Conservation (phyloP, 2,113 vertebrate genomes). For the Istiophorus platypterus region DNA sequence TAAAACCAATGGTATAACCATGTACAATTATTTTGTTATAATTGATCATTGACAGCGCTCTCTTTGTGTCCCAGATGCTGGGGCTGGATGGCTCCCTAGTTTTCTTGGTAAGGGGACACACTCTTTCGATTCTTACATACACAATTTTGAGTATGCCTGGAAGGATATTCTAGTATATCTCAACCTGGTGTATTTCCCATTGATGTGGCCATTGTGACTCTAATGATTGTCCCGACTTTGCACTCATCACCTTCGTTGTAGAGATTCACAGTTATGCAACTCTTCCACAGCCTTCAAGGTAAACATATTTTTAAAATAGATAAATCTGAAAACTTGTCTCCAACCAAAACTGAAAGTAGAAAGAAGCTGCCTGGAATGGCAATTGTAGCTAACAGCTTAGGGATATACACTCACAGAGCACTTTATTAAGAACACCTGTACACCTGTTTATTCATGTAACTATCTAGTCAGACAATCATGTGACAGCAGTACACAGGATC, state of each 20-base stretch:
- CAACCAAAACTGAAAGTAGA: too few relatives aligned
- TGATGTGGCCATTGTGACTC: background rate
- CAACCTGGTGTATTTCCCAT: background rate
- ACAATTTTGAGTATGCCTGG: background rate
- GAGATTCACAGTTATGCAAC: background rate
- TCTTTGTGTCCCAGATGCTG: slow-evolving; percentile 89
- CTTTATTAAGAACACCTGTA: too few relatives aligned
- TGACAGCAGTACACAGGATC: too few relatives aligned
- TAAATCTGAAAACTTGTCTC: background rate
- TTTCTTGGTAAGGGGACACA: slow-evolving; percentile 88
- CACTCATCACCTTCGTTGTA: background rate
- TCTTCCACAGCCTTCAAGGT: background rate
- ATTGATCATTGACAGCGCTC: background rate
- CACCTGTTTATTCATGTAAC: too few relatives aligned
- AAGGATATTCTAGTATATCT: background rate
- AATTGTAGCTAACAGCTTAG: too few relatives aligned
- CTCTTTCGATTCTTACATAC: background rate
- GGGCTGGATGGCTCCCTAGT: slow-evolving; percentile 96
- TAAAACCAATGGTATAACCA: background rate
- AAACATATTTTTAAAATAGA: background rate
- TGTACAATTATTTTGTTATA: background rate
- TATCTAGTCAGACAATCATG: too few relatives aligned
- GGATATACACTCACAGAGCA: too few relatives aligned
- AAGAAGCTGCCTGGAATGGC: too few relatives aligned
- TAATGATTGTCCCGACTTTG: background rate